Conservation (phyloP, 2,888 invertebrate genomes). For the Tinea trinotella region DNA sequence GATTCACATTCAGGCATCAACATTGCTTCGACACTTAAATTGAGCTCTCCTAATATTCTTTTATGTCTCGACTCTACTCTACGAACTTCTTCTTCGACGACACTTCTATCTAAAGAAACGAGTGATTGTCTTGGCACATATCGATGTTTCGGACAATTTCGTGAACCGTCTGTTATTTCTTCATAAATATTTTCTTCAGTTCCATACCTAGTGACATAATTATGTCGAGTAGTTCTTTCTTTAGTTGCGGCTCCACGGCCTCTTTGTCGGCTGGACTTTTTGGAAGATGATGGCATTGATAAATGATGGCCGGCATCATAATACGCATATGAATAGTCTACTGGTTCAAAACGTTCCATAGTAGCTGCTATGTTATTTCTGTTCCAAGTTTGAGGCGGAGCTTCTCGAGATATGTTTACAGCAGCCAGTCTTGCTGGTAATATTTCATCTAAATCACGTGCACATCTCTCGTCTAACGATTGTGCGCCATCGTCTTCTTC, state of each 20-base stretch:
- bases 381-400: slow-evolving; percentile 70
- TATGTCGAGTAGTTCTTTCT: slow-evolving; percentile 72
- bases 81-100: slow-evolving; percentile 87
- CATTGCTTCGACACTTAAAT: slow-evolving; percentile 91
- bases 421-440: slow-evolving; percentile 65
- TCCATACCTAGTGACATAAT: slow-evolving; percentile 84
- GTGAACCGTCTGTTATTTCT: slow-evolving; percentile 79
- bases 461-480: slow-evolving; percentile 61
- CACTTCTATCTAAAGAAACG: slow-evolving; percentile 78
- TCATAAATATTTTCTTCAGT: slow-evolving; percentile 90
- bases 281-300: slow-evolving; percentile 73
- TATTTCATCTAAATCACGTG: slow-evolving; percentile 65
- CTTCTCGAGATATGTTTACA: slow-evolving; percentile 54
- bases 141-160: slow-evolving; percentile 64
- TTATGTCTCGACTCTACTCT: slow-evolving; percentile 87
- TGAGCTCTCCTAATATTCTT: slow-evolving; percentile 86
- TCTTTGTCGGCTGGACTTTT: slow-evolving; percentile 57
- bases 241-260: slow-evolving; percentile 56
- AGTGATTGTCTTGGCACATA: slow-evolving; percentile 72
- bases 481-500: slow-evolving; percentile 63
- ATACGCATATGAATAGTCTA: slow-evolving; percentile 89
- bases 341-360: slow-evolving; percentile 76
- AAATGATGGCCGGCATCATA: slow-evolving; percentile 81
- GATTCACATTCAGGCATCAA: slow-evolving; percentile 85
- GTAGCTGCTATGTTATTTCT: slow-evolving; percentile 76